These are phyloP conservation scores for Dioctria linearis DNA, from an alignment of 2,888 invertebrate species.

Conservation along the genomic window DNA sequence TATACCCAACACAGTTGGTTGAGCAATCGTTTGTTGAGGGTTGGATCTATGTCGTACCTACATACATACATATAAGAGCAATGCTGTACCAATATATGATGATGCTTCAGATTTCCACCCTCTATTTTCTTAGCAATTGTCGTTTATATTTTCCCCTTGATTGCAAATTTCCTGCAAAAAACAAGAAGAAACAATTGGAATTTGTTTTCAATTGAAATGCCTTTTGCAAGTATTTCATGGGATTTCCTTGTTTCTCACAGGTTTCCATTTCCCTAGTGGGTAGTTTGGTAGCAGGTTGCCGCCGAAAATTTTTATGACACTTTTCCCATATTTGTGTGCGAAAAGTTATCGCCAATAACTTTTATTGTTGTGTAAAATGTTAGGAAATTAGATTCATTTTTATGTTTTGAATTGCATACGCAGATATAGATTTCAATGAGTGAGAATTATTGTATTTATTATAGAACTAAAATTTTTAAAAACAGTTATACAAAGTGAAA, in stretches of 20 bases:
- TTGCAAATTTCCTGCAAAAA: slow-evolving; percentile 27
- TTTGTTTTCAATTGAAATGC: slow-evolving; percentile 39
- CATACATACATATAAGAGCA: not conserved
- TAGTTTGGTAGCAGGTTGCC: slow-evolving; percentile 25
- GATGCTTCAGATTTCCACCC: slow-evolving; percentile 5
- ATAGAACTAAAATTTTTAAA: no score
- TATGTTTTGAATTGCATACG: no score
- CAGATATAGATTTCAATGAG: no score
- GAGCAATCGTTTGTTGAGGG: slow-evolving; percentile 15
- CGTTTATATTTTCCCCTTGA: slow-evolving; percentile 3
- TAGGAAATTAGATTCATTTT: no score
- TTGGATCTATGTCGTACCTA: not conserved
- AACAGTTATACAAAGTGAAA: no score
- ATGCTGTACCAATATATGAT: not conserved
- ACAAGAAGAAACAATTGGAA: slow-evolving; percentile 22
- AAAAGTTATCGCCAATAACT: no score
- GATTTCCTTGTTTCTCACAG: slow-evolving; percentile 25
- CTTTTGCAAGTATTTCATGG: slow-evolving; percentile 17
- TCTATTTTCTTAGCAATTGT: not conserved
- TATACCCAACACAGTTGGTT: slow-evolving; percentile 33
- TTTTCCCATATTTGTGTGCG: not conserved
- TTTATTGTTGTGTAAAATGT: no score
- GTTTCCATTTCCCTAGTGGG: slow-evolving; percentile 13
- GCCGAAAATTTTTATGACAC: slow-evolving; percentile 32
- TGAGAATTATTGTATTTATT: no score